Percentiles rank a stretch among this genome's conserved stretches.
Evolutionary conservation across 2,113 vertebrate genomes (phyloP).

Genomic region (Saccopteryx leptura): DNA sequence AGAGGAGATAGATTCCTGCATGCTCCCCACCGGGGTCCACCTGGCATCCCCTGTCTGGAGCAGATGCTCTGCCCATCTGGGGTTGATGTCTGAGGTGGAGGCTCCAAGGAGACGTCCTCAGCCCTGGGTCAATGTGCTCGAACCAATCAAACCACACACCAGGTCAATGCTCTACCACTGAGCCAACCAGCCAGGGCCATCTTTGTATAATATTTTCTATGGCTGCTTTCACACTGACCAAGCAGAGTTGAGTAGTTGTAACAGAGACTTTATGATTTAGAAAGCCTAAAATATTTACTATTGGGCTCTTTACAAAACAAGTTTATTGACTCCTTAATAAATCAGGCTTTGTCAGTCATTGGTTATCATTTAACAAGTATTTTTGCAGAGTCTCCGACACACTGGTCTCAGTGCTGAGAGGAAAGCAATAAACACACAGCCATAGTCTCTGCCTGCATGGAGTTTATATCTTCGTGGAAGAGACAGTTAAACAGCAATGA

Average conservation of each 20-base stretch:
- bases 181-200: no score
- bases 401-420: neutral
- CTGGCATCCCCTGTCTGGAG: no score
- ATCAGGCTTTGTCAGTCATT: neutral
- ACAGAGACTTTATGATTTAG: neutral
- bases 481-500: neutral
- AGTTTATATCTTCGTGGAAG: neutral
- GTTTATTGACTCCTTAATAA: neutral
- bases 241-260: neutral
- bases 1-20: no score
- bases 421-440: neutral
- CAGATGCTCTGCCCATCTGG: no score
- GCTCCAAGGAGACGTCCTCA: no score
- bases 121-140: no score
- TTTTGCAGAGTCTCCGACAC: neutral
- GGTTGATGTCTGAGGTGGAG: no score
- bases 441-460: neutral
- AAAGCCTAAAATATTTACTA: conserved; percentile 32
- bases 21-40: no score
- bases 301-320: neutral
- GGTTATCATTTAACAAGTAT: neutral
- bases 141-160: no score
- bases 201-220: neutral
- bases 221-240: neutral
- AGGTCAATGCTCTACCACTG: no score